Evolutionary conservation across 2,888 invertebrate genomes (phyloP).

Genomic region (Epinotia demarniana): DNA sequence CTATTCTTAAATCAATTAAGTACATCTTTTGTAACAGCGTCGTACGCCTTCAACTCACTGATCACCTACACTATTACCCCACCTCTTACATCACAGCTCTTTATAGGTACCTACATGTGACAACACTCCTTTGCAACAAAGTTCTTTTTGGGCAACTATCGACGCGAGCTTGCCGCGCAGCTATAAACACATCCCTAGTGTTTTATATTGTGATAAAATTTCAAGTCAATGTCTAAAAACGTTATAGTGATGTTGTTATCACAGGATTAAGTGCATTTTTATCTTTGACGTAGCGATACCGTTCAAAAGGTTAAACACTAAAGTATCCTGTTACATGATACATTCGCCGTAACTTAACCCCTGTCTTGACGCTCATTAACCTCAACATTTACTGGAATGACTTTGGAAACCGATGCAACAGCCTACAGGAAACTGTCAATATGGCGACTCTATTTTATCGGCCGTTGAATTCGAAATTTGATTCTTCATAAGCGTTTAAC

Average conservation of each 20-base stretch:
- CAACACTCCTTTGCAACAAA: no score
- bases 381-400: slow-evolving; percentile 23
- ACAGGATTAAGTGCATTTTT: neutral
- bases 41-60: no score
- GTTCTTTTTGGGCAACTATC: no score
- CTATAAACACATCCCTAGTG: no score
- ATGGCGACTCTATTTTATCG: slow-evolving; percentile 32
- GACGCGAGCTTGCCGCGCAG: no score
- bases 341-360: slow-evolving; percentile 14
- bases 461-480: slow-evolving; percentile 38
- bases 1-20: no score
- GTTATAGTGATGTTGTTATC: neutral
- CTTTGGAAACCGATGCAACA: slow-evolving; percentile 6
- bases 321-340: slow-evolving; percentile 31
- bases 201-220: neutral
- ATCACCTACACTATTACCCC: no score
- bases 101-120: no score
- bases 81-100: no score
- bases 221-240: neutral
- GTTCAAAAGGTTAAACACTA: neutral
- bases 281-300: neutral
- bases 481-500: slow-evolving; percentile 38
- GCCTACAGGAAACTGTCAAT: slow-evolving; percentile 25
- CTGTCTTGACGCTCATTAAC: slow-evolving; percentile 26
- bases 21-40: no score